Percentiles rank a stretch among this genome's conserved stretches.
phyloP scores from a whole-genome alignment of 2,113 vertebrate species.

The Telmatochromis bifrenatus region DNA sequence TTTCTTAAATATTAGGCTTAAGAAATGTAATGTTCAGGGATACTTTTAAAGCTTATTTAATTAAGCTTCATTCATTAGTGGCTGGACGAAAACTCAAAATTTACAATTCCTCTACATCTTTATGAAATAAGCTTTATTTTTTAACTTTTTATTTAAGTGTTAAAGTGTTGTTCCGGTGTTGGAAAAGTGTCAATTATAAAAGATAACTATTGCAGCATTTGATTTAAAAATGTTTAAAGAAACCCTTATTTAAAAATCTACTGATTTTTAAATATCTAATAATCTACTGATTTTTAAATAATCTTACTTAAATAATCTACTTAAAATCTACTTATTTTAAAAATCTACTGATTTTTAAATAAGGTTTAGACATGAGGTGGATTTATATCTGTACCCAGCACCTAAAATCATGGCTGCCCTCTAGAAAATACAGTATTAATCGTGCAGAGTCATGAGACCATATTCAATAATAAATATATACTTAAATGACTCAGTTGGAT shows the following conservation, averaged over 20 bases:
- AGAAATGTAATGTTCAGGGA: background rate
- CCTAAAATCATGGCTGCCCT: background rate
- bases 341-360: background rate
- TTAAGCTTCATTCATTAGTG: background rate
- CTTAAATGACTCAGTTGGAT: background rate
- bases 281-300: background rate
- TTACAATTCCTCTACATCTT: background rate
- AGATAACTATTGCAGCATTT: background rate
- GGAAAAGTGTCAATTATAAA: background rate
- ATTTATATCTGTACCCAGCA: background rate
- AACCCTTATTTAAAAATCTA: background rate
- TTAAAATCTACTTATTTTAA: background rate
- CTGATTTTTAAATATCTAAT: background rate
- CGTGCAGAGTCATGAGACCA: background rate
- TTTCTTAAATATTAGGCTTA: background rate
- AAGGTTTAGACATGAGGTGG: background rate
- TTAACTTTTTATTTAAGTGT: background rate
- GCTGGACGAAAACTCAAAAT: rapidly evolving
- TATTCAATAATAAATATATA: background rate
- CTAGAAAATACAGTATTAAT: background rate
- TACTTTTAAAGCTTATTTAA: background rate
- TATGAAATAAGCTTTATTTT: background rate
- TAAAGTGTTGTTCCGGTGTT: rapidly evolving
- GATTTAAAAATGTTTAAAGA: background rate
- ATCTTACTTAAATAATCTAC: background rate